Base-by-base conservation (phyloP, 2,797 vertebrate species). In the Hoplostethus atlanticus region DNA sequence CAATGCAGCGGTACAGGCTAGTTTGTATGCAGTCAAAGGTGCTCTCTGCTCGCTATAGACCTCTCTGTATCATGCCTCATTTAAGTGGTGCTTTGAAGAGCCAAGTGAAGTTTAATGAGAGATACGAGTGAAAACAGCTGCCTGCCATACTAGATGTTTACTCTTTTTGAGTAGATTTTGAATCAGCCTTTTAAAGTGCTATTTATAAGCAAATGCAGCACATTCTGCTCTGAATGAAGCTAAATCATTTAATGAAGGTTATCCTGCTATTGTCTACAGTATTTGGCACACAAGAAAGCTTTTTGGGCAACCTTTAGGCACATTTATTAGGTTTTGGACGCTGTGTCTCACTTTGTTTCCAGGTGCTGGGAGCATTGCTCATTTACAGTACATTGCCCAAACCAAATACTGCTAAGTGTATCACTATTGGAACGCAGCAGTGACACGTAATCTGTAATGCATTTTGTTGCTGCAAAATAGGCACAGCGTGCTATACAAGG, bases 31-130 rank as follows among this genome's bases (percentile, higher is more conserved):
- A 85, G 86, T 81, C 76, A 73, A 71, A 87, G 82, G 81, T 73
- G 64, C 77, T 86, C 84, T 76, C 80, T 60, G 72, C 82, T 85
- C 82, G 76, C 84, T 86, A 81, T 82, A 71, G 90, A 88, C 86
- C 79, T 84, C 81, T 85, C 64, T 84, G 84, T 84, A 92, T 87
- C 86, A 84, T 88, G 88, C 83, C 83, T 91, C 88, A 81, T 88
- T 89, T 89, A 89, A 89, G 86, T 83, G 84, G 60, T 74, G 76
- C 87, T 91, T 91, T 91, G 84, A 91, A 91, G 84, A 89, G 87
- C 79, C 84, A 77, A 87, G 84, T 80, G 77, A 87, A 91, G 90
- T 87, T 84, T 40, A 77, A 84, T 74, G 78, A 85, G 77, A 83
- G 84, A 89, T 86, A 77, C 31, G 56, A 87, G 80, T 57, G 76